Base-by-base conservation (phyloP, 2,113 vertebrate species). In the Sarotherodon lohbergeri region DNA sequence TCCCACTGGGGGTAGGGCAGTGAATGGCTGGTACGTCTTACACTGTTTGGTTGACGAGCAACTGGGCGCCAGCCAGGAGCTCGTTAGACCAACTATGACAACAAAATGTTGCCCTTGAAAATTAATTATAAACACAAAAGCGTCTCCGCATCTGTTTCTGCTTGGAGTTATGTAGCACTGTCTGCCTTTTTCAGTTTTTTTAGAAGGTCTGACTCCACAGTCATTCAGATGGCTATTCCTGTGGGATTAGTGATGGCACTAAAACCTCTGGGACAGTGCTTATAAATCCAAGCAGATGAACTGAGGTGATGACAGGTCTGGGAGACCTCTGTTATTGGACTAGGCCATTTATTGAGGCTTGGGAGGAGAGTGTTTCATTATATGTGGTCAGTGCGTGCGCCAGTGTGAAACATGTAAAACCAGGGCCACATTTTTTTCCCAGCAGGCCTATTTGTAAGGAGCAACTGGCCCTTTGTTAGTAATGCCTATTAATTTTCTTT, bases 51-150 rank as follows among this genome's bases (percentile, higher is more conserved):
- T 94, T 93, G 92, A 95, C 41, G 80, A 94, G 95, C 92, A 90
- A 87, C 89, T 90, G 92, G 94, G 95, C 90, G 91, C 96, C 95
- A 94, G 95, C 79, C 95, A n/a, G 85, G 86, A 86, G 83, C 95
- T 97, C 83, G 93, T 97, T 96, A 96, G 95, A 93, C 94, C 93
- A 94, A 94, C 95, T 95, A 87, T 95, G 96, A 96, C 95, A 96
- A 96, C 94, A 96, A 95, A 90, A 95, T 82, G 86, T 82, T 94
- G 94, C 93, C 96, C 95, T 96, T 96, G 95, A 96, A 97, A 96
- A 97, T 97, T 95, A 96, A 96, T 96, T 96, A 95, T 92, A 95
- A 96, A 93, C 95, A 94, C 90, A 80, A 81, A 89, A 94, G 84
- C 56, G 39, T 88, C 87, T 46, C 81, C 91, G 92, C 96, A 96